A percentile compares a stretch with the other conserved stretches of the same genome.
phyloP scores from a whole-genome alignment of 1,140 invertebrate species.

The Mizuhopecten yessoensis region DNA sequence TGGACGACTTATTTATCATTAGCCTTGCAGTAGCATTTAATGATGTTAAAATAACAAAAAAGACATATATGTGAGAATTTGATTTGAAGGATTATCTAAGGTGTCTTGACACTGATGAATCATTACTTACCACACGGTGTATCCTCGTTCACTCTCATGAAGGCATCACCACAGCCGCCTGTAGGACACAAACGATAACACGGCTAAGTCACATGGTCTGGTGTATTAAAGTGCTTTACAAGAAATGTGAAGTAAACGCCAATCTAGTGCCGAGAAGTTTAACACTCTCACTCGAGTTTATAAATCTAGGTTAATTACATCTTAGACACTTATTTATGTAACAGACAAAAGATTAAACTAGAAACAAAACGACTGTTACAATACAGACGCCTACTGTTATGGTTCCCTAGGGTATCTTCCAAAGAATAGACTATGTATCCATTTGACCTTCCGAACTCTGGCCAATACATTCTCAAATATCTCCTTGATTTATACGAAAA shows the following conservation, averaged over 20 bases:
- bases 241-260: neutral
- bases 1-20: no score
- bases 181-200: slow-evolving; percentile 42
- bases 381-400: neutral
- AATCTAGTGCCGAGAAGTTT: neutral
- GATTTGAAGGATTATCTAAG: no score
- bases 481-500: slow-evolving; percentile 1
- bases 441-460: neutral
- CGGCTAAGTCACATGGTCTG: neutral
- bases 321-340: slow-evolving; percentile 11
- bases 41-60: no score
- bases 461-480: slow-evolving; percentile 19
- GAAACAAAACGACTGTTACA: neutral
- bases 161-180: slow-evolving; percentile 84
- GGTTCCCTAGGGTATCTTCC: neutral
- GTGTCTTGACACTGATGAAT: no score
- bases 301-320: neutral
- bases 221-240: neutral
- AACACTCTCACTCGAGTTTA: neutral
- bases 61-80: no score
- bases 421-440: neutral
- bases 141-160: slow-evolving; percentile 85
- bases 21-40: no score
- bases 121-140: slow-evolving; percentile 85
- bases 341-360: neutral